Conservation (phyloP, 2,888 invertebrate genomes). For the Lepidochitona cinerea region DNA sequence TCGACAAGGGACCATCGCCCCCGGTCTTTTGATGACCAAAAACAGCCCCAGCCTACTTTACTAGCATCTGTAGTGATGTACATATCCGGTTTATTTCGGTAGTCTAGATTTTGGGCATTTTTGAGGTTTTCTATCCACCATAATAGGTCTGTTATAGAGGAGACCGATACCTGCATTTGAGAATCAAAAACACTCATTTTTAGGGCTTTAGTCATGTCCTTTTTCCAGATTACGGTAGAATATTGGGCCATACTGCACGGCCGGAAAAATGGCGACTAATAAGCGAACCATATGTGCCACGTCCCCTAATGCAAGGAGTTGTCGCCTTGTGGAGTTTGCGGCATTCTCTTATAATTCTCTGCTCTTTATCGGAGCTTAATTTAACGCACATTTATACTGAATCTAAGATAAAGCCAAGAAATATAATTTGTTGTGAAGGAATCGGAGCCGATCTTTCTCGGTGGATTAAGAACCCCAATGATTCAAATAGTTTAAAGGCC, state of each 20-base stretch:
- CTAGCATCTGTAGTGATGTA: slow-evolving; percentile 7
- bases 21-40: no score
- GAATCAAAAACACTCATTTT: slow-evolving; percentile 6
- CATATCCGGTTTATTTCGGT: not conserved
- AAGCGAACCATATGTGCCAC: slow-evolving; percentile 5
- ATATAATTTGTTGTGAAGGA: not conserved
- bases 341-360: no score
- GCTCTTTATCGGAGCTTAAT: not conserved
- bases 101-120: not conserved
- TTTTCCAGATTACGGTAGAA: slow-evolving; percentile 8
- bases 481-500: not conserved
- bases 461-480: slow-evolving; percentile 3
- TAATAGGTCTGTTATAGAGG: no score
- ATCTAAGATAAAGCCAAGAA: not conserved
- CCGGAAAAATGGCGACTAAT: no score
- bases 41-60: slow-evolving; percentile 9
- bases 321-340: no score
- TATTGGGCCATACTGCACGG: slow-evolving; percentile 1
- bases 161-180: not conserved
- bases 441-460: no score
- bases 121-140: no score
- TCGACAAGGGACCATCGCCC: slow-evolving; percentile 4
- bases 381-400: not conserved
- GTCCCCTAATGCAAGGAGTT: not conserved
- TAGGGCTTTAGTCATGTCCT: not conserved